Evolutionary conservation across 2,797 vertebrate genomes (phyloP).

Genomic region (Zenarchopterus dispar): DNA sequence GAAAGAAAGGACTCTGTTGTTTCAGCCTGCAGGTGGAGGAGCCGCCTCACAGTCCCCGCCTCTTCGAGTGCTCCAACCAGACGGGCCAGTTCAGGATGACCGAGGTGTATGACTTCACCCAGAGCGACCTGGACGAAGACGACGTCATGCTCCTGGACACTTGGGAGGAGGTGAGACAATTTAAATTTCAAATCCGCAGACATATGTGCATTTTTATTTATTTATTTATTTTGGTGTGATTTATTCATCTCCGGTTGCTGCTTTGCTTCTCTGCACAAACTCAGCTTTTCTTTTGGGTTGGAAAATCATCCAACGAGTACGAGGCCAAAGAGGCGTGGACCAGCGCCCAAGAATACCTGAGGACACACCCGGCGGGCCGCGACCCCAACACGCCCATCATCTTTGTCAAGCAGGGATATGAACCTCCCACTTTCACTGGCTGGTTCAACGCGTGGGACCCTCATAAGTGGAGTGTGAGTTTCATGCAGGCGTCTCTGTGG

Average conservation of each 20-base stretch:
- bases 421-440: constrained; percentile 91
- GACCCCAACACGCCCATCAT: constrained; percentile 85
- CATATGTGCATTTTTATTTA: too few species aligned
- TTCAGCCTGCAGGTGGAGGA: constrained; percentile 84
- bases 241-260: neutral
- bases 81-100: constrained; percentile 88
- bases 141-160: constrained; percentile 94
- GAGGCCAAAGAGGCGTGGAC: constrained; percentile 86
- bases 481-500: too few species aligned
- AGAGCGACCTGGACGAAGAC: constrained; percentile 91
- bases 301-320: constrained; percentile 82
- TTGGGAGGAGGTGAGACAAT: constrained; percentile 89
- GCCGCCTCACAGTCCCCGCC: constrained; percentile 82
- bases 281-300: constrained; percentile 92
- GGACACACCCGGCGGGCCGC: constrained; percentile 86
- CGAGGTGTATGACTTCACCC: constrained; percentile 86
- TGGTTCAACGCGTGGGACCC: constrained; percentile 94
- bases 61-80: constrained; percentile 95
- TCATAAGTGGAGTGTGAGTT: constrained; percentile 92
- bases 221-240: too few species aligned
- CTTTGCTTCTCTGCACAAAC: neutral
- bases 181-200: neutral
- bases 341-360: constrained; percentile 85
- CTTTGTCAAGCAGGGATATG: constrained; percentile 87
- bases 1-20: constrained; percentile 4